Percentiles rank a stretch among this genome's conserved stretches.
Evolutionary conservation across 2,113 vertebrate genomes (phyloP).

Genomic region (Eulacestoma nigropectus): DNA sequence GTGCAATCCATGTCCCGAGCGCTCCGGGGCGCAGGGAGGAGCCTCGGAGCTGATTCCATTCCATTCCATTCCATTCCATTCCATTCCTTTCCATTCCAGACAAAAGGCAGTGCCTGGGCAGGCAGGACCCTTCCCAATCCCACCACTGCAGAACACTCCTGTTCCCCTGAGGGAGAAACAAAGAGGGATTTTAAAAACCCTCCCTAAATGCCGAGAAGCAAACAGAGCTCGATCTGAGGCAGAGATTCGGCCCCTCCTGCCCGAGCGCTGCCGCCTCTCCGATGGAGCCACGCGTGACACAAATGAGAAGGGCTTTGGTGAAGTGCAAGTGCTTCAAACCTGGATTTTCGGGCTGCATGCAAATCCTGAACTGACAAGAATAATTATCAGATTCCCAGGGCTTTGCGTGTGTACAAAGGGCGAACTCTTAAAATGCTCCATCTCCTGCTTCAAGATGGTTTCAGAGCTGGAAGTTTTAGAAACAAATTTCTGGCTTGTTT

Average conservation of each 20-base stretch:
- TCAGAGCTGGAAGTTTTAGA: not conserved
- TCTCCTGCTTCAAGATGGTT: not conserved
- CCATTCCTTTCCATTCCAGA: constrained; percentile 40
- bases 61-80: no score
- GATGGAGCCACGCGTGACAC: not conserved
- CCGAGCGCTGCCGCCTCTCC: not conserved
- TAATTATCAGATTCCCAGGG: not conserved
- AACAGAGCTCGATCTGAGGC: not conserved
- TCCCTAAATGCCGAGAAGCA: not conserved
- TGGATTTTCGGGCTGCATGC: not conserved
- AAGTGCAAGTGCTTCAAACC: not conserved
- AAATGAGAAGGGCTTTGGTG: not conserved
- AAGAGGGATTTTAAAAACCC: not conserved
- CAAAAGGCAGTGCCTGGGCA: not conserved
- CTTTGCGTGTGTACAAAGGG: not conserved
- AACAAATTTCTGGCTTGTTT: not conserved
- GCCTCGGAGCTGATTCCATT: no score
- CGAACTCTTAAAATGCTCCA: not conserved
- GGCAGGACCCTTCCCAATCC: not conserved
- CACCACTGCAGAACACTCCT: not conserved
- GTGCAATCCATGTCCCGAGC: no score
- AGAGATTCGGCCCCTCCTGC: not conserved
- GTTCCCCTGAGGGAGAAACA: not conserved
- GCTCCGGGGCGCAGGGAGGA: no score
- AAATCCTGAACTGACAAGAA: not conserved